Evolutionary conservation across 2,797 vertebrate genomes (phyloP), one percentile per base, ranked within the genome.

Genomic region (Jordanella pulchra): DNA sequence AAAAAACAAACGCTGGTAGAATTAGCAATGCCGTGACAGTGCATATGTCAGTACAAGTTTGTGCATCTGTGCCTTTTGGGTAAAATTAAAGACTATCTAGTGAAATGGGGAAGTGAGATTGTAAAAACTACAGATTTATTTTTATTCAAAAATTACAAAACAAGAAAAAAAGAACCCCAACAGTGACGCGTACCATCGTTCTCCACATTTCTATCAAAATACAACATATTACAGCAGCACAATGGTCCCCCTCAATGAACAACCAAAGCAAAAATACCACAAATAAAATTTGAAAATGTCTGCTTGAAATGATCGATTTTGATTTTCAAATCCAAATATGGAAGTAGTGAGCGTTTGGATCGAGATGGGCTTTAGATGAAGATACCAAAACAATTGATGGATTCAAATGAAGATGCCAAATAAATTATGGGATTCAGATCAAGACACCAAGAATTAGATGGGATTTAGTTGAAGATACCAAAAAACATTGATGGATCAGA

Each of bases 161-260:
- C 7, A 81, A 28, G 65, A 77, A 78, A 61, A 48, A 82, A 70
- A 78, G 86, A 71, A 78, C 80, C 88, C 79, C 32, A 87, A 90
- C 92, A 93, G 91, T 93, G 93, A 91, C 91, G 90, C 71, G 86
- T 92, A 93, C 93, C 90, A 86, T 89, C 53, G n/a, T 76, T 77
- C 75, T 63, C 73, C 69, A 77, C 72, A 65, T 81, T 71, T 78
- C 69, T 83, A 73, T 79, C 68, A 85, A 80, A 77, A 74, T 60
- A 86, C 70, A 83, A 88, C 67, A 89, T 76, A 77, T 81, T 87
- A 86, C 89, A 91, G 88, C 88, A 91, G 89, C 84, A 89, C 76
- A 86, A 85, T 91, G 90, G 89, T 91, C 90, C 89, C 86, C 76
- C 63, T 79, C 73, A 69, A 74, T 54, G 32, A 76, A 85, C 78